Percentiles rank a stretch among this genome's conserved stretches.
Evolutionary conservation across 2,888 invertebrate genomes (phyloP).

Genomic region (Miltochrista miniata): DNA sequence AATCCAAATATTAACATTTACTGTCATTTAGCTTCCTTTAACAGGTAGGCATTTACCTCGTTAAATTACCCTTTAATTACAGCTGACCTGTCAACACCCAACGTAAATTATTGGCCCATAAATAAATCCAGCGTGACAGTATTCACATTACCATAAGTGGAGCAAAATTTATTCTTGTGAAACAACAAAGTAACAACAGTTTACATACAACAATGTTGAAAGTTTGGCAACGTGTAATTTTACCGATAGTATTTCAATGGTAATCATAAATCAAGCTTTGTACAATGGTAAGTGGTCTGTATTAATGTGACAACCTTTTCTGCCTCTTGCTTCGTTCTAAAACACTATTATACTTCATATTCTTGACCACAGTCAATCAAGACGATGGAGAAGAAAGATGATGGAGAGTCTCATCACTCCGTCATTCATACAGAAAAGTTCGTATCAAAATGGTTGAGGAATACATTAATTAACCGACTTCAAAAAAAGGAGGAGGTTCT

Average conservation of each 20-base stretch:
- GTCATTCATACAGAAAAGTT: no score
- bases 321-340: no score
- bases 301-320: no score
- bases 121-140: constrained; percentile 21
- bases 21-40: neutral
- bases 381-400: no score
- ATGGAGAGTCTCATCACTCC: no score
- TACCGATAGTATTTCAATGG: neutral
- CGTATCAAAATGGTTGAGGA: no score
- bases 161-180: constrained; percentile 11
- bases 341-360: no score
- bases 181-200: constrained; percentile 3
- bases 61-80: constrained; percentile 18
- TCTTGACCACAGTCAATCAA: no score
- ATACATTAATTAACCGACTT: no score
- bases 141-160: constrained; percentile 13
- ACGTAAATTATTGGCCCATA: constrained; percentile 32
- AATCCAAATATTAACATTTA: no score
- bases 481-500: no score
- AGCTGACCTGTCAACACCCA: constrained; percentile 30
- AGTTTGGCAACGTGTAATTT: neutral
- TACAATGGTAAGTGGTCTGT: no score
- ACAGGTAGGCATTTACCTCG: neutral
- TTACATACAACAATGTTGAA: constrained; percentile 5
- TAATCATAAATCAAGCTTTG: neutral